These are phyloP conservation scores for Timema cristinae DNA, from an alignment of 2,888 invertebrate genomes.

Conservation along the genomic window DNA sequence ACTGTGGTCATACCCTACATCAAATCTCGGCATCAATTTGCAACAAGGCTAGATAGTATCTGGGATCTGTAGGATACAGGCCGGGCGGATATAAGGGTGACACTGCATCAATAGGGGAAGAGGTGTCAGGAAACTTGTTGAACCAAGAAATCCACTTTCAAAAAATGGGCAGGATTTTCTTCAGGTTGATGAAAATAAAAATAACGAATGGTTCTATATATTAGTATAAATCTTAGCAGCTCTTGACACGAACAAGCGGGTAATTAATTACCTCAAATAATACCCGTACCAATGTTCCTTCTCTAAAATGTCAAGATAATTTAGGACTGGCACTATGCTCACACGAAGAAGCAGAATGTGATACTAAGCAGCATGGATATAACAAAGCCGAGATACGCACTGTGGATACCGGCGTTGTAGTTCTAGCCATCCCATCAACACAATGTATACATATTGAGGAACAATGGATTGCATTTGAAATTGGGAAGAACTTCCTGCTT, in stretches of 20 bases:
- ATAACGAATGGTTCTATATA: no score
- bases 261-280: no score
- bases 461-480: neutral
- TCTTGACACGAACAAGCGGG: no score
- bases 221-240: no score
- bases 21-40: no score
- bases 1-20: conserved; percentile 11
- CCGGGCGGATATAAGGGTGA: neutral
- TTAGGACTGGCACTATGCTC: neutral
- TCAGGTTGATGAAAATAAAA: no score
- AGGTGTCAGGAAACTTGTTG: neutral
- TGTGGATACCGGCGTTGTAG: neutral
- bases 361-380: neutral
- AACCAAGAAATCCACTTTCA: neutral
- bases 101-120: neutral
- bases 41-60: neutral
- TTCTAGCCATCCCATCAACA: neutral
- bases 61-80: conserved; percentile 8
- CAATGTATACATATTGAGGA: neutral
- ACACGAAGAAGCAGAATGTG: neutral
- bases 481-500: neutral
- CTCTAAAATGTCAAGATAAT: neutral
- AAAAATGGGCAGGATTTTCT: neutral
- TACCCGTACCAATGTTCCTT: no score
- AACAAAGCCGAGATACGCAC: neutral